phyloP scores from a whole-genome alignment of 2,113 vertebrate species.

The Alethe diademata region DNA sequence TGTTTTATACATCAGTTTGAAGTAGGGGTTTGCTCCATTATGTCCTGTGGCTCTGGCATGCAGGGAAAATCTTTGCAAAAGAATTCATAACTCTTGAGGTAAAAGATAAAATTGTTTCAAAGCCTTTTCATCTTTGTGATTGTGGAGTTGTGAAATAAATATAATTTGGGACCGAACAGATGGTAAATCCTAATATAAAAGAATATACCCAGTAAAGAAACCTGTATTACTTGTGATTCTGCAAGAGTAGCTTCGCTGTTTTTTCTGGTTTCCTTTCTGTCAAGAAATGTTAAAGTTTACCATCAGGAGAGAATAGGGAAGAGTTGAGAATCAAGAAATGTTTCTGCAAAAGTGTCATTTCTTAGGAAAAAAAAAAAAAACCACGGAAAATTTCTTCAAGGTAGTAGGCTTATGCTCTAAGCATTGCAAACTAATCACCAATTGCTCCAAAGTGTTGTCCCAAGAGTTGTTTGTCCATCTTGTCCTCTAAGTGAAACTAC shows the following conservation, averaged over 20 bases:
- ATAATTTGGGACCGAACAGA: neutral
- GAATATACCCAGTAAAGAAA: neutral
- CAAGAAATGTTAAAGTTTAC: neutral
- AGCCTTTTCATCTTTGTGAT: neutral
- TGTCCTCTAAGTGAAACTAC: neutral
- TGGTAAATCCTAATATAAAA: slow-evolving; percentile 8
- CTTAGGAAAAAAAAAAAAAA: neutral
- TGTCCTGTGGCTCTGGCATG: neutral
- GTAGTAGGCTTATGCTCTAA: neutral
- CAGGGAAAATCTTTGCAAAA: neutral
- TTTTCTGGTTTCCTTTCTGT: neutral
- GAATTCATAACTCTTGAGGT: neutral
- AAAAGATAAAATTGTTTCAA: neutral
- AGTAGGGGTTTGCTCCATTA: neutral
- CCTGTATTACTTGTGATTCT: neutral
- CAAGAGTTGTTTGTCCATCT: neutral
- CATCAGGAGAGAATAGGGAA: neutral
- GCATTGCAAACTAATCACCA: neutral
- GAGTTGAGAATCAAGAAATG: neutral
- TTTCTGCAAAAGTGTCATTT: neutral
- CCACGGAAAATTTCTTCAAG: neutral
- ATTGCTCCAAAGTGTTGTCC: neutral
- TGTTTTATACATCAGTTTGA: neutral
- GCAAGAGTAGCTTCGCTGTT: neutral
- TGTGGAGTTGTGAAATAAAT: neutral